Evolutionary conservation across 1,140 invertebrate genomes (phyloP).

Genomic region (Neodiprion pinetum): DNA sequence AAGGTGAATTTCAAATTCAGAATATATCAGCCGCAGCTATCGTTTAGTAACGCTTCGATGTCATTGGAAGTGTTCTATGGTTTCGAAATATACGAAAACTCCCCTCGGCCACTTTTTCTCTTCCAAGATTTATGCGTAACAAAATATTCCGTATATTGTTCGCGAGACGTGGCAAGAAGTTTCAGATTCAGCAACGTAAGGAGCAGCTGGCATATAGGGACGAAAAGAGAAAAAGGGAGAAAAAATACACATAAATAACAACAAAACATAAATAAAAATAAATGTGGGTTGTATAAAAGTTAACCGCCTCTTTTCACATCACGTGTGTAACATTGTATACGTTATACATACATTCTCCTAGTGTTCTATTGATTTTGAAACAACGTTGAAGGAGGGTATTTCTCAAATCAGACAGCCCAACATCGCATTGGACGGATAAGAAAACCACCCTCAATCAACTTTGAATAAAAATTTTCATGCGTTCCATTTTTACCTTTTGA

Average conservation of each 20-base stretch:
- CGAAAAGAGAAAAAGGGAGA: not conserved
- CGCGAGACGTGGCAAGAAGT: constrained; percentile 1
- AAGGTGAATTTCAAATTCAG: no score
- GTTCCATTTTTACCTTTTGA: no score
- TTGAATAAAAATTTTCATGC: no score
- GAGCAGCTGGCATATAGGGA: no score
- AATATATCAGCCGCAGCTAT: no score
- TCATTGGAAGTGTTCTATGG: not conserved
- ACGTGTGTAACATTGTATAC: not conserved
- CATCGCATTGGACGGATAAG: not conserved
- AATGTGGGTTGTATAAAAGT: not conserved
- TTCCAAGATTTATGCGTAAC: not conserved
- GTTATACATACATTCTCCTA: not conserved
- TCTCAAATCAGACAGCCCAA: not conserved
- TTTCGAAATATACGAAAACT: not conserved
- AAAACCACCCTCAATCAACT: no score
- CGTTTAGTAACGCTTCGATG: no score
- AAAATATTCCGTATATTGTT: not conserved
- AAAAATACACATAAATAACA: not conserved
- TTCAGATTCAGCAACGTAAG: not conserved
- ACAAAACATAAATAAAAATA: not conserved
- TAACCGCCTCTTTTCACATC: not conserved
- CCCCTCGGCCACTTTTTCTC: not conserved
- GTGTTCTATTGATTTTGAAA: not conserved
- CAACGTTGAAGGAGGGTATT: not conserved